phyloP scores from a whole-genome alignment of 2,797 vertebrate species.

The Erithacus rubecula region DNA sequence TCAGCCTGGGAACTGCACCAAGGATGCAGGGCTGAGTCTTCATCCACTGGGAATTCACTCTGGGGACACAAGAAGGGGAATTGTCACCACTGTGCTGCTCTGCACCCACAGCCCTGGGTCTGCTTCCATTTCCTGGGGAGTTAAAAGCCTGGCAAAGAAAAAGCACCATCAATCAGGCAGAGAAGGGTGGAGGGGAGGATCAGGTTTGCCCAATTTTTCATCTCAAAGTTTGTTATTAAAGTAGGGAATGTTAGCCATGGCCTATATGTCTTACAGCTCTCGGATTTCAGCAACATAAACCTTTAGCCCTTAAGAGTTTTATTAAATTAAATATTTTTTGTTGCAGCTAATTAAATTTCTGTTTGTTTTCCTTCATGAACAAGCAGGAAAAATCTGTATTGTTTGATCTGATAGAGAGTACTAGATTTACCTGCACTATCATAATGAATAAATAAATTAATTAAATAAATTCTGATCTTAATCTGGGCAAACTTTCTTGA shows the following conservation, averaged over 20 bases:
- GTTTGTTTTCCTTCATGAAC: slow-evolving; percentile 15
- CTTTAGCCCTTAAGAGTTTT: neutral
- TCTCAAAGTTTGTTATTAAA: slow-evolving; percentile 13
- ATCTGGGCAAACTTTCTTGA: neutral
- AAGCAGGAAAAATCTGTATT: neutral
- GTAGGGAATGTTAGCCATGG: neutral
- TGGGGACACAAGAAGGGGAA: neutral
- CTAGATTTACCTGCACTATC: neutral
- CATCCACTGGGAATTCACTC: neutral
- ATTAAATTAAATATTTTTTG: neutral
- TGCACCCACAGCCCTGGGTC: neutral
- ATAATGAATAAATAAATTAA: slow-evolving; percentile 15
- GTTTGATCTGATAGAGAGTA: neutral
- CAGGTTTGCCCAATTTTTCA: neutral
- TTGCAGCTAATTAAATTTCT: neutral
- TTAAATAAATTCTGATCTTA: slow-evolving; percentile 50
- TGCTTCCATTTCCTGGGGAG: neutral
- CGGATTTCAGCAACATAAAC: neutral
- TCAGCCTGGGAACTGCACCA: neutral
- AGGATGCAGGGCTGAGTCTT: neutral
- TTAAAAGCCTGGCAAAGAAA: slow-evolving; percentile 2
- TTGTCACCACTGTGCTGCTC: neutral
- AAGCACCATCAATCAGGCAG: neutral
- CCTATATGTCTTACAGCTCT: neutral
- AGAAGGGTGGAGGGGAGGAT: neutral